A percentile compares a stretch with the other conserved stretches of the same genome.
phyloP scores from a whole-genome alignment of 2,888 invertebrate genomes.

The Zhuqinia jingwanae region DNA sequence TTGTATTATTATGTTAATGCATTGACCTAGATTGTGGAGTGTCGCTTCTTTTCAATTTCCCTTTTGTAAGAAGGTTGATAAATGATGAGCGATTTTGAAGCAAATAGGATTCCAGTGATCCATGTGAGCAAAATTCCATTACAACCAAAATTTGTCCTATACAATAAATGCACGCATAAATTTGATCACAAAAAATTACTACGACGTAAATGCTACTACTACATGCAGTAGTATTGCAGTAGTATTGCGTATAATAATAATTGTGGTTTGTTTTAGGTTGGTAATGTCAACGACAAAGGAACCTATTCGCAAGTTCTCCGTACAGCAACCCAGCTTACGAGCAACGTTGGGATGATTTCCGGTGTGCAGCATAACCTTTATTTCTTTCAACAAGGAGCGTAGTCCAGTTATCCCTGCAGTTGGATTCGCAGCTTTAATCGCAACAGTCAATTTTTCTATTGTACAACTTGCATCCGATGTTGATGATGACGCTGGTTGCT shows the following conservation, averaged over 20 bases:
- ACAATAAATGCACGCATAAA: not conserved
- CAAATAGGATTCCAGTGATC: conserved; percentile 49
- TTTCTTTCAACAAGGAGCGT: conserved; percentile 57
- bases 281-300: no score
- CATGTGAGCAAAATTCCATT: conserved; percentile 41
- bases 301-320: conserved; percentile 47
- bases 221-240: no score
- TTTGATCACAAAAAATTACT: no score
- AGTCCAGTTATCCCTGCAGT: conserved; percentile 14
- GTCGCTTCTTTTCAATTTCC: no score
- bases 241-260: no score
- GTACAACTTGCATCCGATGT: no score
- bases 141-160: conserved; percentile 51
- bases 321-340: conserved; percentile 61
- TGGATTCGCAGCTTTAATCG: conserved; percentile 64
- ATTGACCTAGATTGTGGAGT: no score
- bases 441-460: conserved; percentile 14
- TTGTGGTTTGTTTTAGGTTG: no score
- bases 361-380: conserved; percentile 65
- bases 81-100: not conserved
- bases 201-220: no score
- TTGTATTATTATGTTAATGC: no score
- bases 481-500: no score
- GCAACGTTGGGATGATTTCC: conserved; percentile 59
- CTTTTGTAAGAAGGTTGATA: no score